These are phyloP conservation scores for Mirza zaza DNA, from an alignment of 2,113 vertebrate species.

Conservation along the genomic window DNA sequence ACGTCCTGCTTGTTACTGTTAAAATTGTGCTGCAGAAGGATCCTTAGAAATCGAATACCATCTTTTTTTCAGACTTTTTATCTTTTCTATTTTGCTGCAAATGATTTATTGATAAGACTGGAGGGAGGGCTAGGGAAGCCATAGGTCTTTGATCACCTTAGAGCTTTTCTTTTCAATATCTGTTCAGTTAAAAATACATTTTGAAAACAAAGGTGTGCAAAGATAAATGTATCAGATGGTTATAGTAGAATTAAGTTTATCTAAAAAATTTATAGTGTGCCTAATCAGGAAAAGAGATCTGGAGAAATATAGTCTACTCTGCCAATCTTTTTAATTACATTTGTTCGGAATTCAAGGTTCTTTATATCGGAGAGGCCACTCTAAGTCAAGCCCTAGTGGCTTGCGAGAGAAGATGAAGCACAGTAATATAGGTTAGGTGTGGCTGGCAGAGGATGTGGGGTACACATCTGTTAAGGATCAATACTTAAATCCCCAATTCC, in stretches of 20 bases:
- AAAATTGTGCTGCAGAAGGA: slow-evolving; percentile 43
- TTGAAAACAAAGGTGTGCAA: slow-evolving; percentile 27
- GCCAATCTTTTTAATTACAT: neutral
- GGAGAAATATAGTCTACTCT: neutral
- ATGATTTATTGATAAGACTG: slow-evolving; percentile 61
- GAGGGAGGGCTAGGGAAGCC: neutral
- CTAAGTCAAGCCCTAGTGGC: neutral
- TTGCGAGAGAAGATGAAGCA: neutral
- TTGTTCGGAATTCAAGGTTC: neutral
- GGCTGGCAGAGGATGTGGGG: neutral
- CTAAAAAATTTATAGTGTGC: neutral
- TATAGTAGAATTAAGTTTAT: slow-evolving; percentile 23
- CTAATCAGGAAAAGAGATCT: neutral
- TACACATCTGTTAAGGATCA: neutral
- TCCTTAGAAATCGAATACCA: slow-evolving; percentile 30
- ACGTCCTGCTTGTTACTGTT: slow-evolving; percentile 56
- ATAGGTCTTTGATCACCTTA: slow-evolving; percentile 16
- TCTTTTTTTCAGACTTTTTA: slow-evolving; percentile 33
- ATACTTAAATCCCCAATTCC: neutral
- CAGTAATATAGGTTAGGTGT: neutral
- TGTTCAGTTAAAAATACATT: slow-evolving; percentile 19
- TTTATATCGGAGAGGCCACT: neutral
- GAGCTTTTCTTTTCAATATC: slow-evolving; percentile 24
- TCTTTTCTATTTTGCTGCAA: slow-evolving; percentile 45
- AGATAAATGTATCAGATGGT: neutral